Conservation (phyloP, 2,113 vertebrate species). For the Tylochromis polylepis region DNA sequence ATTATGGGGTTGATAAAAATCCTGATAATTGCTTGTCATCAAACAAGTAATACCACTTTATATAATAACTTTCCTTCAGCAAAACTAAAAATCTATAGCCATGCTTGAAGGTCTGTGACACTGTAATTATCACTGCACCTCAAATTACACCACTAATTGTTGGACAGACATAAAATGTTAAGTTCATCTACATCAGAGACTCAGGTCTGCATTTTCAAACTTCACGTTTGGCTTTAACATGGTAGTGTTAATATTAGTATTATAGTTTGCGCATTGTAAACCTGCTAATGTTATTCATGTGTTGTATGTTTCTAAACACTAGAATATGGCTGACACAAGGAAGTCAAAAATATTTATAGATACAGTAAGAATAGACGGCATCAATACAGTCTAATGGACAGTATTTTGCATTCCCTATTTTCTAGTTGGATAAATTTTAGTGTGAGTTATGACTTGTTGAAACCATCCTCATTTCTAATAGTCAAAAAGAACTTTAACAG, state of each 20-base stretch:
- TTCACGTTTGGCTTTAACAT: background rate
- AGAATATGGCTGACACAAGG: no score
- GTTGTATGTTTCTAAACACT: background rate
- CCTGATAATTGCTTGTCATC: background rate
- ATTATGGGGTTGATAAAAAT: background rate
- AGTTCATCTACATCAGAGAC: background rate
- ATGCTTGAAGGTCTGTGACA: background rate
- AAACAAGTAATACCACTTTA: background rate
- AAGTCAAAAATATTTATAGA: background rate
- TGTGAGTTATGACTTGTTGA: background rate
- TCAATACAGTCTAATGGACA: rapidly evolving
- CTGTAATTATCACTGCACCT: background rate
- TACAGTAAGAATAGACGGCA: background rate
- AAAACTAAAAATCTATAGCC: background rate
- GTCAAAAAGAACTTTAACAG: background rate
- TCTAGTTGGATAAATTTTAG: background rate
- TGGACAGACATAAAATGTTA: background rate
- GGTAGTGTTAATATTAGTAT: background rate
- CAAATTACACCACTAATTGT: background rate
- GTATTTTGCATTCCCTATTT: background rate
- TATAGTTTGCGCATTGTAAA: background rate
- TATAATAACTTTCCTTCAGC: background rate
- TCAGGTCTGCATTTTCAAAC: background rate
- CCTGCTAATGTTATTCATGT: background rate
- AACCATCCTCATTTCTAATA: background rate